A percentile compares a stretch with the other conserved stretches of the same genome.
Evolutionary conservation across 2,113 vertebrate genomes (phyloP).

Genomic region (Pangasianodon gigas): DNA sequence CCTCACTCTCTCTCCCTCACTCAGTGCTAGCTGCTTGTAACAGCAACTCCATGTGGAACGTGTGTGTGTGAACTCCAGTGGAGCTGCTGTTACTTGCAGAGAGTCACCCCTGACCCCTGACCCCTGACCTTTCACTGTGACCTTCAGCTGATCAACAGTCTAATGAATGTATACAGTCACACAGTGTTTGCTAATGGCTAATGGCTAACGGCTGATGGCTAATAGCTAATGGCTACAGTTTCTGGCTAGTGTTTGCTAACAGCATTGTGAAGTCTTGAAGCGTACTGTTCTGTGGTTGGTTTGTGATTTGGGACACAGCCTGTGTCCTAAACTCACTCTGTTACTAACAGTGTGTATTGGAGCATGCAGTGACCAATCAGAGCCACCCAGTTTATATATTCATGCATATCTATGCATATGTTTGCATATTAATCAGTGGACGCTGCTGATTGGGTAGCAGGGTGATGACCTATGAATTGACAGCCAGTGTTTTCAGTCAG

Average conservation of each 20-base stretch:
- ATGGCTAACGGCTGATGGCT: background rate
- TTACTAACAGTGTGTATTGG: background rate
- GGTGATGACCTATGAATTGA: constrained; percentile 85
- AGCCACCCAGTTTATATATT: background rate
- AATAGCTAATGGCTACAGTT: background rate
- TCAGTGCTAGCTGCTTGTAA: constrained; percentile 75
- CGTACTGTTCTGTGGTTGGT: background rate
- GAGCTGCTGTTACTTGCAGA: constrained; percentile 79
- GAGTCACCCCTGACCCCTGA: constrained; percentile 49
- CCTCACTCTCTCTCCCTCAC: background rate
- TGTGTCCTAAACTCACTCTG: background rate
- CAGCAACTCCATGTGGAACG: constrained; percentile 85
- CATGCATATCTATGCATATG: background rate
- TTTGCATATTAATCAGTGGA: background rate
- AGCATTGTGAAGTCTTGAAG: background rate
- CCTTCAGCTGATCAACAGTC: constrained; percentile 7
- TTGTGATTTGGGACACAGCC: background rate
- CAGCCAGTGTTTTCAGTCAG: constrained; percentile 71
- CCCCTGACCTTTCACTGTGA: background rate
- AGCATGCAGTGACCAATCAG: background rate
- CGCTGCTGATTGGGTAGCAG: constrained; percentile 58
- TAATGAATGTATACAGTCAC: background rate
- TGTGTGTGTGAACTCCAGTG: constrained; percentile 71
- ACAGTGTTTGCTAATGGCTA: background rate
- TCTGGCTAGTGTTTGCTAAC: background rate